A percentile compares a stretch with the other conserved stretches of the same genome.
phyloP scores from a whole-genome alignment of 2,113 vertebrate genomes.

The Rhadina sibilatrix region DNA sequence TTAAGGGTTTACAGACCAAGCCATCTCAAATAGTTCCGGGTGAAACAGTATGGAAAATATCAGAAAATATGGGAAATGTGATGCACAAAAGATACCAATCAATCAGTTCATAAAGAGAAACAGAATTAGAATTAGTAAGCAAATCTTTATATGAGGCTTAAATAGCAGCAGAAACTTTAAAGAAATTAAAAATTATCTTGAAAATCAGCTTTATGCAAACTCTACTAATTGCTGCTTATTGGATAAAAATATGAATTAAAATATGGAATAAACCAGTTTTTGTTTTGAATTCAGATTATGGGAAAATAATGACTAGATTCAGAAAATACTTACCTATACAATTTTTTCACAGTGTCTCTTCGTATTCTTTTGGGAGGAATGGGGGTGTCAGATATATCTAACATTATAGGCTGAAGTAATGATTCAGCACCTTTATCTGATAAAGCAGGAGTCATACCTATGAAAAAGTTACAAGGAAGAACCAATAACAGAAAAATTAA shows the following conservation, averaged over 20 bases:
- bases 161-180: neutral
- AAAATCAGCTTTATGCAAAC: neutral
- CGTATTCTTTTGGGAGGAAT: conserved; percentile 74
- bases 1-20: neutral
- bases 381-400: conserved; percentile 62
- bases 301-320: neutral
- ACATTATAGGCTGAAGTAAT: conserved; percentile 1
- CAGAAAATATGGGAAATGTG: neutral
- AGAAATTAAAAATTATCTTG: neutral
- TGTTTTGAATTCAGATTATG: neutral
- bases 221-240: neutral
- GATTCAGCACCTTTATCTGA: conserved; percentile 58
- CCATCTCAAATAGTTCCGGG: neutral
- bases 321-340: conserved; percentile 54
- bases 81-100: neutral
- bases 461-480: neutral
- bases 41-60: neutral
- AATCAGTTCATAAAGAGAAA: neutral
- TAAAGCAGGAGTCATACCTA: conserved; percentile 74
- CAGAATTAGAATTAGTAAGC: neutral
- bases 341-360: conserved; percentile 67
- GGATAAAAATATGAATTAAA: neutral
- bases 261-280: neutral
- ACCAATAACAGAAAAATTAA: neutral
- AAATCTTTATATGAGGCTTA: neutral